Evolutionary conservation across 2,797 vertebrate species (phyloP), one percentile per base, ranked within the genome.

Genomic region (Pangasius macronema): DNA sequence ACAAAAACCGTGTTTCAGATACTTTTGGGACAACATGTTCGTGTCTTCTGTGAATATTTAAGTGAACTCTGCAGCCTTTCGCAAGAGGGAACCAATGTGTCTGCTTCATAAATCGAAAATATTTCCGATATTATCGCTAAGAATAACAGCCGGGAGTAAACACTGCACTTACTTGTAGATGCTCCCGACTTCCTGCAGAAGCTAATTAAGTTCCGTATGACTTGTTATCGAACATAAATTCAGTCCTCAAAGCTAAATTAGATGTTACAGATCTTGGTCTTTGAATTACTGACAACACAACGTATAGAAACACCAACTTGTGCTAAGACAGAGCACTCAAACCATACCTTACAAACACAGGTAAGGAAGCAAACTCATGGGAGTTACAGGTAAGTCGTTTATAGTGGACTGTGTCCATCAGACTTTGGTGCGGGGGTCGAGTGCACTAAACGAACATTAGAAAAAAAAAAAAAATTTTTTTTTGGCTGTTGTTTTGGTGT

Each of bases 331-430:
- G 20, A 73, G 22, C 20, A 53, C 18, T 65, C 49, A 83, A 59
- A 83, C 36, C 27, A 57, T 63, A 81, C 14, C 73, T n/a, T 33
- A 2, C 5, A 75, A 55, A n/a, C 70, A 39, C 70, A 42, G 57
- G 33, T 53, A 22, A 84, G 79, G 30, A 82, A 82, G 79, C 55
- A 65, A 67, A 65, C 59, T 81, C 83, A 84, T 81, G 63, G 5
- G 80, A 88, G 85, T 82, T 83, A 5, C 84, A 89, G 82, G 85
- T 81, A 90, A 88, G 46, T 88, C 85, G 46, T n/a, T n/a, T n/a
- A n/a, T n/a, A n/a, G n/a, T n/a, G n/a, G n/a, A n/a, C n/a, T n/a
- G n/a, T n/a, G n/a, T n/a, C n/a, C n/a, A n/a, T n/a, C n/a, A n/a
- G n/a, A n/a, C n/a, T n/a, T n/a, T n/a, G n/a, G n/a, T n/a, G n/a